phyloP scores from a whole-genome alignment of 2,113 vertebrate species.

The Notothenia coriiceps region DNA sequence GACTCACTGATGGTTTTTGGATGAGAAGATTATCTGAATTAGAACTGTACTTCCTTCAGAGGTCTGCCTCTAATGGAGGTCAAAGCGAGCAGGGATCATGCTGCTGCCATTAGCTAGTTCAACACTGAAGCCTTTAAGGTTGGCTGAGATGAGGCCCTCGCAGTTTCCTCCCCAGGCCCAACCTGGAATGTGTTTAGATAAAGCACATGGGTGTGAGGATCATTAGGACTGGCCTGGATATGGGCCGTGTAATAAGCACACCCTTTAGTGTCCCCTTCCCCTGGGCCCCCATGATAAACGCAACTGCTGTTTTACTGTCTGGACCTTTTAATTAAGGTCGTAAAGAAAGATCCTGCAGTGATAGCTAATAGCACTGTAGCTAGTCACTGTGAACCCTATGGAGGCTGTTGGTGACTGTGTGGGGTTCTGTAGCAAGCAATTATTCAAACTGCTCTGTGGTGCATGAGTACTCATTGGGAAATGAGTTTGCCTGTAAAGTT shows the following conservation, averaged over 20 bases:
- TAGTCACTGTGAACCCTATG: slow-evolving; percentile 10
- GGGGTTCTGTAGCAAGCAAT: slow-evolving; percentile 10
- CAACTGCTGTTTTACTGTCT: slow-evolving; percentile 56
- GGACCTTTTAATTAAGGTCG: slow-evolving; percentile 59
- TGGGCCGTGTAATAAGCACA: slow-evolving; percentile 51
- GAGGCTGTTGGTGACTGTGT: slow-evolving; percentile 32
- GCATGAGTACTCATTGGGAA: slow-evolving; percentile 8
- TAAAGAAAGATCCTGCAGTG: slow-evolving; percentile 66
- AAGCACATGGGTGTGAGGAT: slow-evolving; percentile 45
- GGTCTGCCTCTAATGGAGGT: slow-evolving; percentile 5
- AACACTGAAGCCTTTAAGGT: slow-evolving; percentile 27
- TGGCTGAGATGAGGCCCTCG: slow-evolving; percentile 10
- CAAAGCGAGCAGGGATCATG: slow-evolving; percentile 19
- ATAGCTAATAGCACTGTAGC: slow-evolving; percentile 49
- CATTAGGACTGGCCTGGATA: slow-evolving; percentile 47
- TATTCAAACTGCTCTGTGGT: slow-evolving; percentile 32
- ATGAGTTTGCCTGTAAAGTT: slow-evolving; percentile 30
- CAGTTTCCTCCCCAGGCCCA: slow-evolving; percentile 29
- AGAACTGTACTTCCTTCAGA: slow-evolving; percentile 28
- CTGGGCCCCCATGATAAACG: slow-evolving; percentile 57
- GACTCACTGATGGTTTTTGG: slow-evolving; percentile 22
- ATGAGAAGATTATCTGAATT: slow-evolving; percentile 24
- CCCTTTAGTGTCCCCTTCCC: slow-evolving; percentile 28
- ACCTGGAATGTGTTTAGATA: slow-evolving; percentile 66
- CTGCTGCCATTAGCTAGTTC: slow-evolving; percentile 35